These are phyloP conservation scores for Melanophora roralis DNA, from an alignment of 2,888 invertebrate genomes.

Conservation along the genomic window DNA sequence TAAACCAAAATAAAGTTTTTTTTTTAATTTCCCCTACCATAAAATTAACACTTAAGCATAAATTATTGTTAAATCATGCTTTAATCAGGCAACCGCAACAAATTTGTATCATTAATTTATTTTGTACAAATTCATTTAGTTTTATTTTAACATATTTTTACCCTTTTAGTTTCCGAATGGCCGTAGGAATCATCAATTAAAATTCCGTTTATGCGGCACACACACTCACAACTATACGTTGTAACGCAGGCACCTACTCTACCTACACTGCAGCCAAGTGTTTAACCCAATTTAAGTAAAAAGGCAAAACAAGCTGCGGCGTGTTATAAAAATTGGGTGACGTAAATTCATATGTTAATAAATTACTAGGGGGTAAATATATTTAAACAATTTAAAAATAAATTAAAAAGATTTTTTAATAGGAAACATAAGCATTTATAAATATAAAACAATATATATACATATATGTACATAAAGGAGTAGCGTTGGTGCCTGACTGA, in stretches of 20 bases:
- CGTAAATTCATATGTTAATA: not conserved
- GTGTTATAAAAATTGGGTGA: not conserved
- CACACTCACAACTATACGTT: not conserved
- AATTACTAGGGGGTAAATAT: too few relatives aligned
- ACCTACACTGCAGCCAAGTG: constrained; percentile 38
- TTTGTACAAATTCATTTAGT: constrained; percentile 32
- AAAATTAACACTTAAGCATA: constrained; percentile 28
- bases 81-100: constrained; percentile 49
- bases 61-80: constrained; percentile 47
- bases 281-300: constrained; percentile 39
- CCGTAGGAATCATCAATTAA: not conserved
- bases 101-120: constrained; percentile 51
- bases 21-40: not conserved
- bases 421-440: too few relatives aligned
- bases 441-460: too few relatives aligned
- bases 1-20: not conserved
- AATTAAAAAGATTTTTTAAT: too few relatives aligned
- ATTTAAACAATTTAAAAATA: too few relatives aligned
- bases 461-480: too few relatives aligned
- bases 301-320: constrained; percentile 10
- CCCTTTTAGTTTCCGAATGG: not conserved
- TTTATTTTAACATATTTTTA: constrained; percentile 13
- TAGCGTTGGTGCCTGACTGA: too few relatives aligned
- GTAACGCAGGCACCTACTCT: not conserved
- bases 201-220: not conserved